Evolutionary conservation across 2,888 invertebrate genomes (phyloP).

Genomic region (Pollenia griseotomentosa): DNA sequence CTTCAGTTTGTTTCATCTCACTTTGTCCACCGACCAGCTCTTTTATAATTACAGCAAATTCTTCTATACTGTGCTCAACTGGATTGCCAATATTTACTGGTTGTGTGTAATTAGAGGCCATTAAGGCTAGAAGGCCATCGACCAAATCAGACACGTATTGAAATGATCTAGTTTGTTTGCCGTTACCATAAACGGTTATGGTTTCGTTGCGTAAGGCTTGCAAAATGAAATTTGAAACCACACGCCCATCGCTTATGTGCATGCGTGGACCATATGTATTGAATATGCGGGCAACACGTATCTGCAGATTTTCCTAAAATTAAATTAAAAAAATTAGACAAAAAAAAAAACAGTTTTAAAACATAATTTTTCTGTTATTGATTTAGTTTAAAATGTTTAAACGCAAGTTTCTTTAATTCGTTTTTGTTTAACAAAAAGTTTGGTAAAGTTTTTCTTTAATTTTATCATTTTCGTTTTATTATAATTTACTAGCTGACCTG

Average conservation of each 20-base stretch:
- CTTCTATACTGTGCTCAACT: slow-evolving; percentile 97
- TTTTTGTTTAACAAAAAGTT: not conserved
- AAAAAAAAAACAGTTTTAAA: slow-evolving; percentile 34
- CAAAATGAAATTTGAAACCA: slow-evolving; percentile 99
- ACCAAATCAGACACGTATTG: slow-evolving; percentile 99
- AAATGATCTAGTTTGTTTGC: slow-evolving; percentile 97
- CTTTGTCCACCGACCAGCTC: slow-evolving; percentile 94
- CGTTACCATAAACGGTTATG: slow-evolving; percentile 96
- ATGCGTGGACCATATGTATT: slow-evolving; percentile 99
- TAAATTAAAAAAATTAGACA: slow-evolving; percentile 51
- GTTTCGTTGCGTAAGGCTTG: slow-evolving; percentile 97
- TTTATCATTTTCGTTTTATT: not conserved
- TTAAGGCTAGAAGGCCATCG: slow-evolving; percentile 95
- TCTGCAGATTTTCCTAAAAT: slow-evolving; percentile 92
- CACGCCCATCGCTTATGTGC: slow-evolving; percentile 98
- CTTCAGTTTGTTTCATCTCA: slow-evolving; percentile 91
- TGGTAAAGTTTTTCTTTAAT: not conserved
- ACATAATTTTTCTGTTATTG: not conserved
- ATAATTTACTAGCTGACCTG: slow-evolving; percentile 5
- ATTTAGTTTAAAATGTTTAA: not conserved
- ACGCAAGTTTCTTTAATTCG: not conserved
- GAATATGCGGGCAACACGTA: slow-evolving; percentile 98
- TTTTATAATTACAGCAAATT: slow-evolving; percentile 94
- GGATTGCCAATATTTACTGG: slow-evolving; percentile 99
- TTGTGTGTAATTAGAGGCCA: slow-evolving; percentile 96